A percentile compares a stretch with the other conserved stretches of the same genome.
Conservation (phyloP, 1,140 invertebrate species). For the Melitaea cinxia region DNA sequence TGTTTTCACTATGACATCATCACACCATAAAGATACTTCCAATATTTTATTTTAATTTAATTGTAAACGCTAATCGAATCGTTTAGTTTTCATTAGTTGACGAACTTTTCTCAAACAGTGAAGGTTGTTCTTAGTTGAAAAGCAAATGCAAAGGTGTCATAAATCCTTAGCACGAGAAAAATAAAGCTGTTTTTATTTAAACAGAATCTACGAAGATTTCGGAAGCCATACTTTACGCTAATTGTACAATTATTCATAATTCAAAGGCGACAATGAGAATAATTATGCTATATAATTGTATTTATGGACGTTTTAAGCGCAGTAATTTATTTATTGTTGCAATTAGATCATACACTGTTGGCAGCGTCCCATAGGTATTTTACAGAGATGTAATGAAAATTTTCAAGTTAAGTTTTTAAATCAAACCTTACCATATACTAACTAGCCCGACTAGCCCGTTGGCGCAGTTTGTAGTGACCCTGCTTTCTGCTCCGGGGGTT, state of each 20-base stretch:
- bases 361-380: not conserved
- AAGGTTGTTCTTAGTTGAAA: too few species aligned
- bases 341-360: not conserved
- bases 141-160: not conserved
- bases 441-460: too few species aligned
- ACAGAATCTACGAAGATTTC: not conserved
- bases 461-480: too few species aligned
- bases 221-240: not conserved
- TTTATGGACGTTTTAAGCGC: not conserved
- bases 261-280: conserved; percentile 1
- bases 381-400: not conserved
- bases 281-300: conserved; percentile 1
- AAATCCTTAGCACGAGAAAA: not conserved
- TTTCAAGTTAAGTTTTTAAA: conserved; percentile 10
- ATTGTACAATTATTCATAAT: not conserved
- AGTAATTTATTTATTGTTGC: not conserved
- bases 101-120: too few species aligned
- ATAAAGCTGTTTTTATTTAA: not conserved
- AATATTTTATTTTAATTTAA: too few species aligned
- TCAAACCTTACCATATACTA: conserved; percentile 17
- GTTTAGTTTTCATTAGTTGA: too few species aligned
- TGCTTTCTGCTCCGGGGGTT: too few species aligned
- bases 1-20: too few species aligned
- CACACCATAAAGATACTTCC: too few species aligned
- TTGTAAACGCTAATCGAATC: too few species aligned